Base-by-base conservation (phyloP, 2,888 invertebrate species). In the Dicyrtoma fusca region DNA sequence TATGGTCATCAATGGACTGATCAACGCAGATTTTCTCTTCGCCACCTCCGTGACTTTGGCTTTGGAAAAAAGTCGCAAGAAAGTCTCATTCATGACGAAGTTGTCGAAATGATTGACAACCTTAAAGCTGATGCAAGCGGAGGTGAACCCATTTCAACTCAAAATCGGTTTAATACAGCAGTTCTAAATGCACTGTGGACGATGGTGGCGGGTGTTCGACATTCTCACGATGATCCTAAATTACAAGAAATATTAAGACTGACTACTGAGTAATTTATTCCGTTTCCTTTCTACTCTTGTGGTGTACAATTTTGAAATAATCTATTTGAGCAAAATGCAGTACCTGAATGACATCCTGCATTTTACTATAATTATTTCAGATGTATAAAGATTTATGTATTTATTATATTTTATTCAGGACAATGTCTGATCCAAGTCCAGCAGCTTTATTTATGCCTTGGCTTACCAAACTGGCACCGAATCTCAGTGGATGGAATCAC, bases 381-480 rank as follows among this genome's bases (percentile, higher is more conserved):
- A n/a, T n/a, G n/a, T n/a, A n/a, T n/a, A n/a, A n/a, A 25, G 25
- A 6, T 42, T 19, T 42, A n/a, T 14, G 17, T n/a, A 17, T n/a
- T 61, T 17, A 26, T n/a, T 34, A 34, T 34, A 34, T 8, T 34
- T 5, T 8, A 5, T 34, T 34, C 34, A 34, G 34, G 8, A 34
- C 34, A 34, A 34, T 34, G 34, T 34, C n/a, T 4, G 26, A 44
- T 44, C 34, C 26, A 14, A 14, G 13, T n/a, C 19, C 44, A 21
- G 61, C 19, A n/a, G 74, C 68, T 19, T 71, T 76, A 49, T 74
- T 75, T 21, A 55, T 75, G 49, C 75, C 76, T 8, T 76, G 75
- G 76, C 23, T 77, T 0, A 76, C 72, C 65, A 72, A 74, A 17
- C 21, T 61, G 1, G 71, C 70, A 13, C 78, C 76, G 1, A 74